Conservation (phyloP, 2,797 vertebrate genomes). For the Rhabdomys pumilio region DNA sequence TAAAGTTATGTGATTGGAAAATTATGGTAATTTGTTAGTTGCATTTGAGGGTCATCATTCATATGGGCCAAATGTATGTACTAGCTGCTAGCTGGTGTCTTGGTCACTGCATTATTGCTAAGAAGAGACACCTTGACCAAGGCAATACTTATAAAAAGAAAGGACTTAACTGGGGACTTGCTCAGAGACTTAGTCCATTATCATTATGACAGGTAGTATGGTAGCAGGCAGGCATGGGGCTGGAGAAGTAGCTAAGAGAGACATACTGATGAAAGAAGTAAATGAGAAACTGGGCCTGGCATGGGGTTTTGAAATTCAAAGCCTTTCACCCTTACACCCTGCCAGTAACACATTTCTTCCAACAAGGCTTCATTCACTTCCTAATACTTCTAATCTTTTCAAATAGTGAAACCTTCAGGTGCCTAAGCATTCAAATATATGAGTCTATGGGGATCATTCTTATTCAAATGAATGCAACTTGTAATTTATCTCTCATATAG, state of each 20-base stretch:
- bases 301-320: not conserved
- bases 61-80: not conserved
- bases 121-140: not conserved
- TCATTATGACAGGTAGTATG: not conserved
- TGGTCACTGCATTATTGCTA: not conserved
- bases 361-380: not conserved
- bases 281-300: not conserved
- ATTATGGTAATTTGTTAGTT: constrained; percentile 47
- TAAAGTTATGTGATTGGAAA: not conserved
- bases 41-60: constrained; percentile 53
- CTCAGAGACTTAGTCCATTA: not conserved
- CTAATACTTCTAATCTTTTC: not conserved
- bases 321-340: not conserved
- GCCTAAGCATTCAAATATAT: not conserved
- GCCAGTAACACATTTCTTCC: not conserved
- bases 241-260: not conserved
- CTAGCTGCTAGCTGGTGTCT: not conserved
- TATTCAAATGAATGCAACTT: not conserved
- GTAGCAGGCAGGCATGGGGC: not conserved
- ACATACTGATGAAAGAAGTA: not conserved
- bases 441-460: not conserved
- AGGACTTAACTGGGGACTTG: not conserved
- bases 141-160: not conserved
- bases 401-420: no score
- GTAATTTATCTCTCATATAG: not conserved